Evolutionary conservation across 2,113 vertebrate species (phyloP).

Genomic region (Phrynosoma platyrhinos): DNA sequence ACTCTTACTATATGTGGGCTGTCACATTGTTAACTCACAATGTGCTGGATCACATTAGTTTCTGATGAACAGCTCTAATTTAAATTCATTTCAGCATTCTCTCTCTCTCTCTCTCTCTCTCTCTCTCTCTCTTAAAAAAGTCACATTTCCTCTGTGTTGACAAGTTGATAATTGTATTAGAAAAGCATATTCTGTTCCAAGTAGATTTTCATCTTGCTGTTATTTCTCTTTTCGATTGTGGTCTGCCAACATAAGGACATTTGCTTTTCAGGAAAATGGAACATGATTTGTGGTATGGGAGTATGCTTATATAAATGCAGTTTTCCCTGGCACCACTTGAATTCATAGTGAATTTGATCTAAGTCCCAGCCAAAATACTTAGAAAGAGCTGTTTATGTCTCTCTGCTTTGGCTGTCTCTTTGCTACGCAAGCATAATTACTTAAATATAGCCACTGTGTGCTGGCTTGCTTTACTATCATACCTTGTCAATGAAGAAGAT

Average conservation of each 20-base stretch:
- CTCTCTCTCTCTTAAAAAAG: neutral
- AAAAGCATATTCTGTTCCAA: slow-evolving; percentile 22
- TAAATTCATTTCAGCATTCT: neutral
- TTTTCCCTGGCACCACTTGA: slow-evolving; percentile 56
- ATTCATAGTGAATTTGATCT: slow-evolving; percentile 44
- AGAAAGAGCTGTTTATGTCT: slow-evolving; percentile 30
- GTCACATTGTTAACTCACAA: slow-evolving; percentile 7
- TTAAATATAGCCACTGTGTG: slow-evolving; percentile 11
- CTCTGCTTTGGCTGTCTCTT: slow-evolving; percentile 26
- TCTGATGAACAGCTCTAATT: slow-evolving; percentile 1
- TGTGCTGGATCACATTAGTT: neutral
- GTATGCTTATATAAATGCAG: slow-evolving; percentile 39
- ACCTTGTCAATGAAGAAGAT: slow-evolving; percentile 38
- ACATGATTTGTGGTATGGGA: slow-evolving; percentile 28
- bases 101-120: neutral
- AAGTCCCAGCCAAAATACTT: slow-evolving; percentile 42
- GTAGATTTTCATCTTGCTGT: slow-evolving; percentile 34
- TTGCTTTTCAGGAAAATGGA: slow-evolving; percentile 54
- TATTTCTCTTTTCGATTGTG: slow-evolving; percentile 21
- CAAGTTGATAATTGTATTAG: neutral
- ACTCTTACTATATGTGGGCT: neutral
- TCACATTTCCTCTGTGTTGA: neutral
- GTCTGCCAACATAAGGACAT: slow-evolving; percentile 47
- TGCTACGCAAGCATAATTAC: slow-evolving; percentile 2
- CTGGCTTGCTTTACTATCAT: neutral